These are phyloP conservation scores for Lagria hirta DNA, from an alignment of 2,888 invertebrate species.

Conservation along the genomic window DNA sequence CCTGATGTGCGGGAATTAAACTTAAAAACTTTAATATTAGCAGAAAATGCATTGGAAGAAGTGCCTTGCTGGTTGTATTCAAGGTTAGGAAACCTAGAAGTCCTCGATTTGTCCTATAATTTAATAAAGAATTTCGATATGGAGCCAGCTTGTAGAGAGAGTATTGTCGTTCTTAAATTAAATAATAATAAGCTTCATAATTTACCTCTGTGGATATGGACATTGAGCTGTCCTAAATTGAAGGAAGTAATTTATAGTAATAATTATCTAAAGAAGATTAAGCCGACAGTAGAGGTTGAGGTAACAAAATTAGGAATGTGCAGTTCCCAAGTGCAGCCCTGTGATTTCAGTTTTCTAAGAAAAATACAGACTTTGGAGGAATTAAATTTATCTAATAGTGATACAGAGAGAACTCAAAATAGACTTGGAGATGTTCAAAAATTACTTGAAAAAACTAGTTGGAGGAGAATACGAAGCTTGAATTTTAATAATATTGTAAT, in stretches of 20 bases:
- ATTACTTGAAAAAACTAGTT: conserved; percentile 5
- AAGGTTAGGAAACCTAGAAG: conserved; percentile 9
- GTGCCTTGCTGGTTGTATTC: conserved; percentile 21
- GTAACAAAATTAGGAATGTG: conserved; percentile 11
- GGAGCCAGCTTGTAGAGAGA: conserved; percentile 18
- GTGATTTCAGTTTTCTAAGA: conserved; percentile 14
- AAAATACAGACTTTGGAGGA: conserved; percentile 9
- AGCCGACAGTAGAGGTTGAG: background rate
- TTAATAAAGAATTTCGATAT: conserved; percentile 15
- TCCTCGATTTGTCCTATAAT: conserved; percentile 23
- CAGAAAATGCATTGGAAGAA: conserved; percentile 15
- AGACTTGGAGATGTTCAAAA: conserved; percentile 10
- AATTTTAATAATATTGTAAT: conserved; percentile 14
- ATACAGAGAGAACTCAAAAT: conserved; percentile 2
- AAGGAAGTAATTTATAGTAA: conserved; percentile 9
- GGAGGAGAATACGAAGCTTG: conserved; percentile 9
- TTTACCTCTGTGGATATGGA: conserved; percentile 22
- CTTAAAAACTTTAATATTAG: conserved; percentile 16
- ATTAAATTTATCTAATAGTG: conserved; percentile 16
- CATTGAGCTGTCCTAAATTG: conserved; percentile 5
- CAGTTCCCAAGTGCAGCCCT: conserved; percentile 6
- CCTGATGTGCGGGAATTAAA: conserved; percentile 12
- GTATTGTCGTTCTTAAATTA: conserved; percentile 10
- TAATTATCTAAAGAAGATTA: conserved; percentile 7
- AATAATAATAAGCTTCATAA: conserved; percentile 13